Percentiles rank a stretch among this genome's conserved stretches.
phyloP scores from a whole-genome alignment of 2,797 vertebrate species.

The Notolabrus celidotus region DNA sequence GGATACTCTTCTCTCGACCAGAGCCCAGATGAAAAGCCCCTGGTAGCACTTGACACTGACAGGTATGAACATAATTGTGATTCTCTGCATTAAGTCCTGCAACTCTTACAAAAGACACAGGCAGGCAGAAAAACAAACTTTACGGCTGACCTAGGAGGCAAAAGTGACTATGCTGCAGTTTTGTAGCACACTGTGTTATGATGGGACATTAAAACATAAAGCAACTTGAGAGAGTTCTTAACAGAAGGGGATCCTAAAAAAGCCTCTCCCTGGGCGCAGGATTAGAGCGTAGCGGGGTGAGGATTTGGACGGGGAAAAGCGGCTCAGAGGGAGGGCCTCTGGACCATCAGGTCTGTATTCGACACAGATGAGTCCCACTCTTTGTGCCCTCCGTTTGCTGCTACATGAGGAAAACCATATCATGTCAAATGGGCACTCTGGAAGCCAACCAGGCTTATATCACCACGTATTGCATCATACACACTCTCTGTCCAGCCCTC shows the following conservation, averaged over 20 bases:
- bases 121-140: background rate
- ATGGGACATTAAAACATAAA: conserved; percentile 54
- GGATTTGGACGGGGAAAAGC: conserved; percentile 72
- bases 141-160: background rate
- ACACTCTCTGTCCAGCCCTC: conserved; percentile 33
- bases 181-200: conserved; percentile 23
- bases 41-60: conserved; percentile 98
- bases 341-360: conserved; percentile 56
- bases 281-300: conserved; percentile 72
- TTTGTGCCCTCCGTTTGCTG: conserved; percentile 17
- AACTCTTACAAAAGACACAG: background rate
- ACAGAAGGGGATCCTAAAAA: conserved; percentile 68
- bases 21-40: conserved; percentile 97
- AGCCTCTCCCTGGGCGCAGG: conserved; percentile 62
- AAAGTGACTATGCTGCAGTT: conserved; percentile 20
- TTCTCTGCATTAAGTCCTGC: background rate
- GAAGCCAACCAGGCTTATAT: conserved; percentile 50
- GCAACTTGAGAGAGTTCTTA: conserved; percentile 63
- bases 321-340: conserved; percentile 58
- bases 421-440: conserved; percentile 42
- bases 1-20: conserved; percentile 98
- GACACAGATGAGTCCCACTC: conserved; percentile 67
- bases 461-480: conserved; percentile 61
- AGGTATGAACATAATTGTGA: conserved; percentile 82
- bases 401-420: conserved; percentile 23